Percentiles rank a stretch among this genome's conserved stretches.
These are phyloP conservation scores for Xenopus laevis DNA, from an alignment of 2,113 vertebrate genomes.

Conservation along the genomic window DNA sequence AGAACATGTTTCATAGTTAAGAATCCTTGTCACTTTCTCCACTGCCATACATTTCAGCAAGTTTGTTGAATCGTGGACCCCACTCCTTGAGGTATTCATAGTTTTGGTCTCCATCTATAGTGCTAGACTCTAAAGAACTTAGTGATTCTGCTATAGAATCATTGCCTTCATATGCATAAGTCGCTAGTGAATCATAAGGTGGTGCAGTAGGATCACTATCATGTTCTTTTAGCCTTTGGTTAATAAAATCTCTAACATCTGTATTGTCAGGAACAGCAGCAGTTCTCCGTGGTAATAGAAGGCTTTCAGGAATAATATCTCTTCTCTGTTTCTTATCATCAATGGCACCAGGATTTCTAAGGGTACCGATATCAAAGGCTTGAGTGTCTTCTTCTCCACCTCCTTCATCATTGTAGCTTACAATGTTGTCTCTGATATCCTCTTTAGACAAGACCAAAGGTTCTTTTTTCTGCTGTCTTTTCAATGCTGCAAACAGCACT, in stretches of 20 bases:
- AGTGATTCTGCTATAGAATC: conserved; percentile 91
- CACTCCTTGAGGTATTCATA: conserved; percentile 95
- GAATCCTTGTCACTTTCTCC: conserved; percentile 87
- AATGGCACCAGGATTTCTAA: conserved; percentile 89
- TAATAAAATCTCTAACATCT: conserved; percentile 93
- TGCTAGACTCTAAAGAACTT: conserved; percentile 87
- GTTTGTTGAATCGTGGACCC: conserved; percentile 93
- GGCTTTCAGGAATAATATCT: conserved; percentile 89
- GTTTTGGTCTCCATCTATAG: conserved; percentile 90
- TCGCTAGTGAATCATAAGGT: conserved; percentile 93
- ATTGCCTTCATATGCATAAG: conserved; percentile 92
- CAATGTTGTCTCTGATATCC: conserved; percentile 96
- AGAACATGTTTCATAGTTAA: conserved; percentile 59
- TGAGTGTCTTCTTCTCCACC: conserved; percentile 97
- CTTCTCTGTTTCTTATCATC: conserved; percentile 90
- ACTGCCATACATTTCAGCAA: conserved; percentile 95
- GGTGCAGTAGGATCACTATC: conserved; percentile 88
- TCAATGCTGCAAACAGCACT: conserved; percentile 84
- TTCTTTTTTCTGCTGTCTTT: conserved; percentile 93
- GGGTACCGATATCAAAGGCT: conserved; percentile 95
- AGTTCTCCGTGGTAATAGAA: conserved; percentile 85
- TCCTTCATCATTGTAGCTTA: conserved; percentile 97
- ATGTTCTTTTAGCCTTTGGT: conserved; percentile 87
- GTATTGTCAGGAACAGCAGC: conserved; percentile 87
- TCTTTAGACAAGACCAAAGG: conserved; percentile 97